Conservation (phyloP, 1,140 invertebrate genomes). For the Cydia pomonella region DNA sequence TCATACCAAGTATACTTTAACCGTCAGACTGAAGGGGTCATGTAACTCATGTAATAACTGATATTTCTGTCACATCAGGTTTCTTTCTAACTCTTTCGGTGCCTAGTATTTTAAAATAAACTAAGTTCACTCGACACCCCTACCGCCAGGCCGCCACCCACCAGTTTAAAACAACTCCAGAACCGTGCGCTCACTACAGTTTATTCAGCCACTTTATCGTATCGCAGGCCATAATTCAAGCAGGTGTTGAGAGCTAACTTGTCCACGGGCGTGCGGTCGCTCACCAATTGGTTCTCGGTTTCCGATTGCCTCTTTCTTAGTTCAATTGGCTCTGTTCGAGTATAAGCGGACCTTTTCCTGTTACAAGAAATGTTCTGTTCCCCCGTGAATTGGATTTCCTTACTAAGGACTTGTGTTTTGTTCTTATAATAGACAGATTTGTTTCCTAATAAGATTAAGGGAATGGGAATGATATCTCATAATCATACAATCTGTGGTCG, state of each 20-base stretch:
- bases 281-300: slow-evolving; percentile 52
- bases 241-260: slow-evolving; percentile 54
- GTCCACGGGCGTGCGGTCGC: slow-evolving; percentile 43
- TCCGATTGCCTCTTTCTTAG: slow-evolving; percentile 53
- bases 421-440: not conserved
- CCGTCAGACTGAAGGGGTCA: not conserved
- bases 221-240: slow-evolving; percentile 41
- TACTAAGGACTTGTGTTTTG: slow-evolving; percentile 3
- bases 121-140: slow-evolving; percentile 3
- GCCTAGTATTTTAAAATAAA: slow-evolving; percentile 11
- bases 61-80: not conserved
- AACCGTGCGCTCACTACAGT: slow-evolving; percentile 20
- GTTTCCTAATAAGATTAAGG: not conserved
- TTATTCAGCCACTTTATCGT: slow-evolving; percentile 39
- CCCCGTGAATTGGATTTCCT: slow-evolving; percentile 23
- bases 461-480: not conserved
- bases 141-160: slow-evolving; percentile 12
- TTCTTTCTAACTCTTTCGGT: not conserved
- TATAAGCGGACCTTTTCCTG: slow-evolving; percentile 42
- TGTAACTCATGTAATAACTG: not conserved
- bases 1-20: not conserved
- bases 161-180: slow-evolving; percentile 31
- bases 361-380: slow-evolving; percentile 40
- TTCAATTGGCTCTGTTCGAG: slow-evolving; percentile 44
- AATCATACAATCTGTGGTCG: not conserved